A percentile compares a stretch with the other conserved stretches of the same genome.
Conservation (phyloP, 2,113 vertebrate genomes). For the Marcusenius ussheri region DNA sequence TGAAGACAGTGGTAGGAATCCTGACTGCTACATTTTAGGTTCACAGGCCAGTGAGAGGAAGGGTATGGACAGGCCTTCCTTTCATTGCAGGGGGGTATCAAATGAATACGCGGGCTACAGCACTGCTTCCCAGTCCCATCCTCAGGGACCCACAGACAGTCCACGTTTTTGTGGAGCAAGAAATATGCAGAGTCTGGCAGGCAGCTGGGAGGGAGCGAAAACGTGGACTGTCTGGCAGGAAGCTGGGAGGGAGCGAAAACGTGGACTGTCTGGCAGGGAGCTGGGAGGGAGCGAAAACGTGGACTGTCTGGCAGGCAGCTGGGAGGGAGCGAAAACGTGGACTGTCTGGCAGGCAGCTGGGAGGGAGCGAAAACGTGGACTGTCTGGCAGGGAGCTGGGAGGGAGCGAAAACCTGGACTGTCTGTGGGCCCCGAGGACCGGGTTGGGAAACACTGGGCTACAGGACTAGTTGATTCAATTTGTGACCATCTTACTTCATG, state of each 20-base stretch:
- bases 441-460: not conserved
- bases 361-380: too few species aligned
- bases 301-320: not conserved
- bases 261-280: not conserved
- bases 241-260: not conserved
- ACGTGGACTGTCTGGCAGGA: not conserved
- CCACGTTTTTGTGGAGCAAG: not conserved
- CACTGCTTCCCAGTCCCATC: not conserved
- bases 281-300: not conserved
- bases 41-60: not conserved
- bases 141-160: not conserved
- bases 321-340: not conserved
- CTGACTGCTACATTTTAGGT: not conserved
- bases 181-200: not conserved
- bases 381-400: not conserved
- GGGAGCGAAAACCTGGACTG: not conserved
- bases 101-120: slow-evolving; percentile 14
- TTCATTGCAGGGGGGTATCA: not conserved
- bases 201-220: not conserved
- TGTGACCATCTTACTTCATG: slow-evolving; percentile 56
- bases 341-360: not conserved
- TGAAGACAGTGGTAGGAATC: not conserved
- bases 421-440: not conserved
- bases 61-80: not conserved
- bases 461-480: slow-evolving; percentile 31